phyloP scores from a whole-genome alignment of 2,797 vertebrate genomes.

The Fundulus diaphanus region DNA sequence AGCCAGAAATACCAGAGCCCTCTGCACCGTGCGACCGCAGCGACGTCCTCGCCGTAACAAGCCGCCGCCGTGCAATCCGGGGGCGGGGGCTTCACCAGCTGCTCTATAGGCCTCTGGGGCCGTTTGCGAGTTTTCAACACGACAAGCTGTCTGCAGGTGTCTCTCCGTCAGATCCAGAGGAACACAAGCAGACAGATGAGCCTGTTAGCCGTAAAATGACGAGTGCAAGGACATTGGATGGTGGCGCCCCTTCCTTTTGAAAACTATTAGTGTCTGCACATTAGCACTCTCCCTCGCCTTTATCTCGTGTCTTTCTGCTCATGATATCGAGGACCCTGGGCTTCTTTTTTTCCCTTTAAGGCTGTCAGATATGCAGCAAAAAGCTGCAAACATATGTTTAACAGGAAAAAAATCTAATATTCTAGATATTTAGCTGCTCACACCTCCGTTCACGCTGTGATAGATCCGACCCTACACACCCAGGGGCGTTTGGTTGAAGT shows the following conservation, averaged over 20 bases:
- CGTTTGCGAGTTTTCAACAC: slow-evolving; percentile 22
- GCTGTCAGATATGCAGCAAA: no score
- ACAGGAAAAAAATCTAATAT: no score
- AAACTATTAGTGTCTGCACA: background rate
- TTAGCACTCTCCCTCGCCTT: background rate
- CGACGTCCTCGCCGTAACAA: slow-evolving; percentile 52
- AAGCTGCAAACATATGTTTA: no score
- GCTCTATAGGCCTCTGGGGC: slow-evolving; percentile 32
- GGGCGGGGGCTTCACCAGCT: slow-evolving; percentile 47
- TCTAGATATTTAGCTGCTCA: no score
- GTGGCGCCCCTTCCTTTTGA: background rate
- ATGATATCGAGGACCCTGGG: no score
- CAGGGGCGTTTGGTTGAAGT: no score
- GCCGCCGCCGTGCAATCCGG: slow-evolving; percentile 48
- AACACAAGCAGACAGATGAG: slow-evolving; percentile 46
- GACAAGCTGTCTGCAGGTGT: slow-evolving; percentile 50
- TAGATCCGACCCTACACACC: no score
- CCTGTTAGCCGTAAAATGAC: slow-evolving; percentile 12
- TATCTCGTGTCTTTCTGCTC: background rate
- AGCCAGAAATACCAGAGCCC: slow-evolving; percentile 75
- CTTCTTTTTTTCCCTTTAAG: no score
- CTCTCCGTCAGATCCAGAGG: slow-evolving; percentile 29
- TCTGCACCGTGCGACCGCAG: slow-evolving; percentile 64
- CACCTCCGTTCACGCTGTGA: no score
- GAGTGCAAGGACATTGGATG: slow-evolving; percentile 15